phyloP scores from a whole-genome alignment of 2,797 vertebrate species.

The Salarias fasciatus region DNA sequence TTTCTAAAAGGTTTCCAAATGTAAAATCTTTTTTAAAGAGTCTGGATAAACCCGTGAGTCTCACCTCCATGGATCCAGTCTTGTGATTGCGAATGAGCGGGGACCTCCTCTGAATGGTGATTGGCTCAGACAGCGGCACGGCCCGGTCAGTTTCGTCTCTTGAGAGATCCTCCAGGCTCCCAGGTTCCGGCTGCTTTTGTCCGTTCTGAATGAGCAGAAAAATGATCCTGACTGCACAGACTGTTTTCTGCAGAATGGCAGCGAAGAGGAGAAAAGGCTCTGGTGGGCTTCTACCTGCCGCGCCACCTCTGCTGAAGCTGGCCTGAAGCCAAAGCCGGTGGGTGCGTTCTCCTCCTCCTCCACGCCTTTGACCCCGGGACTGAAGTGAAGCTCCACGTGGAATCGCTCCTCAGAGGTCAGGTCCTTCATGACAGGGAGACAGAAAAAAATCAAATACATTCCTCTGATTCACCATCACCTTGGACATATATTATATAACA shows the following conservation, averaged over 20 bases:
- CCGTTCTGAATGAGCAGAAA: constrained; percentile 82
- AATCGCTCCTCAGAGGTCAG: constrained; percentile 95
- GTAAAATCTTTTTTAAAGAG: no score
- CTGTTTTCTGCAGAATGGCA: not conserved
- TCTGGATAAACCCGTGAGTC: no score
- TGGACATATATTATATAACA: no score
- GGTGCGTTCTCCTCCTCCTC: constrained; percentile 94
- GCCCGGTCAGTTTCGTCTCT: constrained; percentile 86
- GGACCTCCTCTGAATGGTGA: constrained; percentile 87
- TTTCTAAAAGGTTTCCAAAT: no score
- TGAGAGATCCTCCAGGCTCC: constrained; percentile 91
- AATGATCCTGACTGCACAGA: no score
- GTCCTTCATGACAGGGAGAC: constrained; percentile 79
- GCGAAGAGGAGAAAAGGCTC: not conserved
- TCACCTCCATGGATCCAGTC: constrained; percentile 98
- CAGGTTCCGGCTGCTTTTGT: constrained; percentile 89
- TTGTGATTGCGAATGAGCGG: constrained; percentile 93
- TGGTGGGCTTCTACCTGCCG: constrained; percentile 43
- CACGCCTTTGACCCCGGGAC: constrained; percentile 94
- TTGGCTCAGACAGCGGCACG: constrained; percentile 84
- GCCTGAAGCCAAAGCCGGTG: constrained; percentile 93
- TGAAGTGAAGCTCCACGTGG: constrained; percentile 98
- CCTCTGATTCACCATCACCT: no score
- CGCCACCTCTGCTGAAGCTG: constrained; percentile 92
- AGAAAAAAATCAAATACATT: not conserved